Evolutionary conservation across 2,797 vertebrate species (phyloP).

Genomic region (Xerus rutilus): DNA sequence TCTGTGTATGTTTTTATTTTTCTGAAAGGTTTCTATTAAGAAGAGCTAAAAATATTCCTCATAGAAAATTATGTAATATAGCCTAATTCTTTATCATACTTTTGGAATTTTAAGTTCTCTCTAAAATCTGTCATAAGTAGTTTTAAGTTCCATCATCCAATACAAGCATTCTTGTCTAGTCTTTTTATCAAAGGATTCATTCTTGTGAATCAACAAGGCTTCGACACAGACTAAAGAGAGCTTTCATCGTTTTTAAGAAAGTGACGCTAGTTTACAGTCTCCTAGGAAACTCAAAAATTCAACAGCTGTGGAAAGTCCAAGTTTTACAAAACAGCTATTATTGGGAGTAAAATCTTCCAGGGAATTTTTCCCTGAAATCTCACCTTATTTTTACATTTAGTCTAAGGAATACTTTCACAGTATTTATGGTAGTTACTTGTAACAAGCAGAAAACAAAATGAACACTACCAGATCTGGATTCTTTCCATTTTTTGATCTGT

Average conservation of each 20-base stretch:
- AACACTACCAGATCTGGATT: slow-evolving; percentile 44
- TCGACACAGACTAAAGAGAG: slow-evolving; percentile 76
- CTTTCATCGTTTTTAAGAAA: slow-evolving; percentile 84
- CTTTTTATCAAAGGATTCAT: slow-evolving; percentile 83
- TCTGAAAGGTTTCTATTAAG: not conserved
- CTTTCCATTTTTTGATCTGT: slow-evolving; percentile 68
- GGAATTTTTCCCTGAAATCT: slow-evolving; percentile 18
- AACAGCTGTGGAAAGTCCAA: slow-evolving; percentile 83
- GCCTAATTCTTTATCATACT: not conserved
- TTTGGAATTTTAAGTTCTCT: not conserved
- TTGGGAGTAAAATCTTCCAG: slow-evolving; percentile 68
- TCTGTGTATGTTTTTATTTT: slow-evolving; percentile 24
- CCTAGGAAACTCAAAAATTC: slow-evolving; percentile 84
- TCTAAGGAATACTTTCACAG: not conserved
- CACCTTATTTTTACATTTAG: slow-evolving; percentile 59
- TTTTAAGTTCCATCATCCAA: slow-evolving; percentile 60
- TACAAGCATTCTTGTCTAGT: slow-evolving; percentile 72
- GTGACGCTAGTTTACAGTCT: slow-evolving; percentile 80
- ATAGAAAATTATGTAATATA: not conserved
- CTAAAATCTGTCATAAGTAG: slow-evolving; percentile 47
- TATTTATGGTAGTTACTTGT: slow-evolving; percentile 50
- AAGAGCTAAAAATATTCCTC: not conserved
- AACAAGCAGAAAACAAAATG: not conserved
- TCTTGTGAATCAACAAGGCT: slow-evolving; percentile 81
- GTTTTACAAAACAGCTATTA: slow-evolving; percentile 83